These are phyloP conservation scores for Phocoena sinus DNA, from an alignment of 2,113 vertebrate genomes.

Conservation along the genomic window DNA sequence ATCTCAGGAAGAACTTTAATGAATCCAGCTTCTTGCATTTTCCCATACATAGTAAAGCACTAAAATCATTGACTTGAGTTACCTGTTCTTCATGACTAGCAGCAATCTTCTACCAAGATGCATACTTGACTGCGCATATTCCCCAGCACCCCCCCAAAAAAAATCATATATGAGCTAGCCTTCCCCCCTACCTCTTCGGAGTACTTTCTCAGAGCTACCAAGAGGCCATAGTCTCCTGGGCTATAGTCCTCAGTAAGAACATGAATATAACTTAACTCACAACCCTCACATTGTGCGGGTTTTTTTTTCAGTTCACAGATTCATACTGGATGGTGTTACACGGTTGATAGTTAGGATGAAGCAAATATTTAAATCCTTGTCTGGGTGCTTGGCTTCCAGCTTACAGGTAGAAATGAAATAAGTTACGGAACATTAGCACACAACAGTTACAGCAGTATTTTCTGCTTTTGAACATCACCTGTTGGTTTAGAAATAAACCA, in stretches of 20 bases:
- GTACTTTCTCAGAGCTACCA: background rate
- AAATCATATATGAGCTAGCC: background rate
- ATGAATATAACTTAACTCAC: background rate
- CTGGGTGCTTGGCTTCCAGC: background rate
- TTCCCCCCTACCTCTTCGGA: background rate
- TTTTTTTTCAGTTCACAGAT: background rate
- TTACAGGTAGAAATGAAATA: background rate
- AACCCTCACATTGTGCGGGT: fast-evolving
- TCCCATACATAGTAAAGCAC: background rate
- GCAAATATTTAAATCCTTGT: background rate
- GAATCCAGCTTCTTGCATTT: background rate
- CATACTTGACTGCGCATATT: background rate
- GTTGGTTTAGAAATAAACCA: background rate
- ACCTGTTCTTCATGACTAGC: background rate
- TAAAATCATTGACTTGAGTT: background rate
- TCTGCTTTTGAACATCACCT: background rate
- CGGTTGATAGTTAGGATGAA: background rate
- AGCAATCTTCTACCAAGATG: background rate
- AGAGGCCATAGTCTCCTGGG: background rate
- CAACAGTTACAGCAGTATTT: background rate
- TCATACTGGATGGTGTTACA: background rate
- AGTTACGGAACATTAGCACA: background rate
- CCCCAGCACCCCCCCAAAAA: background rate
- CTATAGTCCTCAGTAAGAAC: background rate
- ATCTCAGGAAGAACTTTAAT: background rate